A percentile compares a stretch with the other conserved stretches of the same genome.
phyloP scores from a whole-genome alignment of 2,113 vertebrate genomes.

The Boulengerochromis microlepis region DNA sequence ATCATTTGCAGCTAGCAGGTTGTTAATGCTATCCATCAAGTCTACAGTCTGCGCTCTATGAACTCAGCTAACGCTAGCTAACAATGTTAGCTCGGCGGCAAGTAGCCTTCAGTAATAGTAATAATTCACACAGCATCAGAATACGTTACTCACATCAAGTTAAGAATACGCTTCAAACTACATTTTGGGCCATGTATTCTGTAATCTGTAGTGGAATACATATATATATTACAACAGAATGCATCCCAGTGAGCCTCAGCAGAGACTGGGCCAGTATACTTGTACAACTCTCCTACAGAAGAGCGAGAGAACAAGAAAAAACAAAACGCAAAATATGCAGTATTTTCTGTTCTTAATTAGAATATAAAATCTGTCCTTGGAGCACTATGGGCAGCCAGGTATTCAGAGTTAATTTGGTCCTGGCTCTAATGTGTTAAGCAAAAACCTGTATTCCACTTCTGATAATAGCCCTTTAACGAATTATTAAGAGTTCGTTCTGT shows the following conservation, averaged over 20 bases:
- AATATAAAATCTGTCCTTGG: constrained; percentile 42
- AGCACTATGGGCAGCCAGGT: constrained; percentile 33
- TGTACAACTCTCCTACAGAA: neutral
- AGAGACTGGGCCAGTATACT: neutral
- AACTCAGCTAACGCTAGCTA: neutral
- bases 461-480: constrained; percentile 51
- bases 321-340: constrained; percentile 1
- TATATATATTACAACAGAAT: neutral
- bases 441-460: constrained; percentile 32
- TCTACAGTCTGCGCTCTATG: neutral
- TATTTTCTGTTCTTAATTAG: constrained; percentile 31
- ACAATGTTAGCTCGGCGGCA: neutral
- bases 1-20: neutral
- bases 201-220: neutral
- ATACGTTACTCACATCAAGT: neutral
- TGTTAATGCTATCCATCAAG: neutral
- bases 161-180: neutral
- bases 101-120: neutral
- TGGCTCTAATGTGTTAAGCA: constrained; percentile 1
- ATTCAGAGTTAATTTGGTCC: constrained; percentile 28
- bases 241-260: neutral
- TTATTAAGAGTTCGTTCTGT: constrained; percentile 32
- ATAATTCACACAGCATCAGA: neutral
- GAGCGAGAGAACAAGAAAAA: neutral
- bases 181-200: neutral